Evolutionary conservation across 2,888 invertebrate genomes (phyloP), one percentile per base, ranked within the genome.

Genomic region (Dascillus cervinus): DNA sequence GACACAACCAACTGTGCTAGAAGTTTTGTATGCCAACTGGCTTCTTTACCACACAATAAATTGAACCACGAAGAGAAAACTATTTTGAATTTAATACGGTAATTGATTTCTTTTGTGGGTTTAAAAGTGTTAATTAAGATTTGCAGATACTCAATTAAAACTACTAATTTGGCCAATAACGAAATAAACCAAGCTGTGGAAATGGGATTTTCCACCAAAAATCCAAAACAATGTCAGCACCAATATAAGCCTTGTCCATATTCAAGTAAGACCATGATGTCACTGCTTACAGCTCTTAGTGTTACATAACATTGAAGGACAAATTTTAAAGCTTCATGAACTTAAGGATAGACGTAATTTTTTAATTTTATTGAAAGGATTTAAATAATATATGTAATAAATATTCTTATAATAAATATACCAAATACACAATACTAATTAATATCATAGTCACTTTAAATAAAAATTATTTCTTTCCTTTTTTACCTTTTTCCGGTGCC

Each of bases 1-100:
- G 69, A 69, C 44, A 63, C 64, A 5, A 58, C 60, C n/a, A 61
- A 64, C 21, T 69, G 69, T 41, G 63, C 64, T 1, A 52, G 64
- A 30, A 67, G 66, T 48, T 66, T 65, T 42, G 55, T 67, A 17
- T 69, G 69, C 34, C 64, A 67, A 44, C 43, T 65, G 13, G 58
- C 63, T 2, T 58, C 63, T 3, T 53, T 54, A 14, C 46, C 60
- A 3, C 45, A 47, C 15, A 39, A 52, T 20, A 35, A 51, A 24
- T 47, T 61, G 17, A 46, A 45, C 6, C 36, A 44, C 19, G 55
- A 56, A 10, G 62, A 62, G 41, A 46, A 44, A 33, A 48, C 43
- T 19, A 57, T 66, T 36, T 44, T 63, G 11, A 38, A 51, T 27
- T 32, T 62, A 19, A 52, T 59, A 21, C 53, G 55, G 63, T 63